Evolutionary conservation across 2,888 invertebrate genomes (phyloP), one percentile per base, ranked within the genome.

Genomic region (Lamproptera curius): DNA sequence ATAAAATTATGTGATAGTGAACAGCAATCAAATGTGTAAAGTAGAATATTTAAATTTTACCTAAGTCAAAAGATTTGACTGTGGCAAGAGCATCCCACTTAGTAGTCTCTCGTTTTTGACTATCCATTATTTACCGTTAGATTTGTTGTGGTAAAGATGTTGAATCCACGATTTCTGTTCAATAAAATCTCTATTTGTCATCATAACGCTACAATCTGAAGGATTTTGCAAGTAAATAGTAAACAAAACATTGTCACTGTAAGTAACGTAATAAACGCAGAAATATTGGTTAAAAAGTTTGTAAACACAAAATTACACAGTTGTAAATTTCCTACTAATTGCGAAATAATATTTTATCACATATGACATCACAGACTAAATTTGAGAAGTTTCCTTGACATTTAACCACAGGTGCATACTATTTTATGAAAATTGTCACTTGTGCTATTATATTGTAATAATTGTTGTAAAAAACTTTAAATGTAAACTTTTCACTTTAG

Each of bases 21-120:
- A n/a, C n/a, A n/a, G n/a, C n/a, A n/a, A n/a, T n/a, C n/a, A n/a
- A n/a, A n/a, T n/a, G n/a, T n/a, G n/a, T n/a, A n/a, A n/a, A n/a
- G n/a, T n/a, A n/a, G n/a, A n/a, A 16, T n/a, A 31, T 6, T 13
- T 1, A n/a, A 15, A 10, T 14, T 40, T 13, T 65, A 85, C 86
- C 86, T 61, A 81, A 67, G 64, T 86, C 87, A 56, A 87, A 87
- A n/a, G 82, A 67, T 64, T 86, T 85, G 6, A 85, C 70, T 1
- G 87, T 87, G 15, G 83, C 72, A 47, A 87, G 65, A 47, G 81
- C 72, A 49, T 84, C 80, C 87, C 87, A 87, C 59, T 82, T 83
- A n/a, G n/a, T n/a, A n/a, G n/a, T n/a, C 48, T 77, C 72, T 40
- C 72, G 59, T 50, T 70, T 73, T 42, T 65, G 66, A 56, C 68